These are phyloP conservation scores for Pardalotus punctatus DNA, from an alignment of 2,113 vertebrate genomes.

Conservation along the genomic window DNA sequence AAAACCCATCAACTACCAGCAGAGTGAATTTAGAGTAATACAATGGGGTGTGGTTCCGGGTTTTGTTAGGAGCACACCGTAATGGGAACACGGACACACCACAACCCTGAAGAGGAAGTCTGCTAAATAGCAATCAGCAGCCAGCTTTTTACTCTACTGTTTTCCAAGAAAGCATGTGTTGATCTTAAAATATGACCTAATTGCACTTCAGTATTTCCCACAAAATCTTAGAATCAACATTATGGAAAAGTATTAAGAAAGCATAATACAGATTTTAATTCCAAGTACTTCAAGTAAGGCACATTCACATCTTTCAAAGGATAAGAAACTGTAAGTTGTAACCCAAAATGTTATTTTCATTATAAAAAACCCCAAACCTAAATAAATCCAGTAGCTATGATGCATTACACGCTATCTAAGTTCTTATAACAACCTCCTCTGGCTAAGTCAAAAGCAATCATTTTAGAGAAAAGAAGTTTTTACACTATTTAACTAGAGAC, in stretches of 20 bases:
- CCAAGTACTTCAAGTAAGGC: neutral
- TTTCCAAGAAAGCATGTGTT: neutral
- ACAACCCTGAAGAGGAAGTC: slow-evolving; percentile 10
- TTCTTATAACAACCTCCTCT: neutral
- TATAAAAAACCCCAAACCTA: neutral
- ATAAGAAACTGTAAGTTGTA: neutral
- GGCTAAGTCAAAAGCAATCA: neutral
- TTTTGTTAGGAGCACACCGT: neutral
- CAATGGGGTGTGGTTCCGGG: neutral
- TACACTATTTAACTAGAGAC: neutral
- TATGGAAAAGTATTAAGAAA: neutral
- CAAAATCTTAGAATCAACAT: neutral
- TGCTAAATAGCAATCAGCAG: neutral
- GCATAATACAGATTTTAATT: neutral
- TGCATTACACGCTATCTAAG: neutral
- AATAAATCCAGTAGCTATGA: neutral
- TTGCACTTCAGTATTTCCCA: neutral
- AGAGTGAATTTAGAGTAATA: neutral
- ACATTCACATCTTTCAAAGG: neutral
- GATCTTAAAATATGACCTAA: neutral
- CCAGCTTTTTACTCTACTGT: neutral
- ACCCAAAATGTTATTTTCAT: neutral
- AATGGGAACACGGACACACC: neutral
- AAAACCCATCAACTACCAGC: neutral
- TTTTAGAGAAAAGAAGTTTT: neutral